These are phyloP conservation scores for Lepilemur ruficaudatus DNA, from an alignment of 2,797 vertebrate genomes.

Conservation along the genomic window DNA sequence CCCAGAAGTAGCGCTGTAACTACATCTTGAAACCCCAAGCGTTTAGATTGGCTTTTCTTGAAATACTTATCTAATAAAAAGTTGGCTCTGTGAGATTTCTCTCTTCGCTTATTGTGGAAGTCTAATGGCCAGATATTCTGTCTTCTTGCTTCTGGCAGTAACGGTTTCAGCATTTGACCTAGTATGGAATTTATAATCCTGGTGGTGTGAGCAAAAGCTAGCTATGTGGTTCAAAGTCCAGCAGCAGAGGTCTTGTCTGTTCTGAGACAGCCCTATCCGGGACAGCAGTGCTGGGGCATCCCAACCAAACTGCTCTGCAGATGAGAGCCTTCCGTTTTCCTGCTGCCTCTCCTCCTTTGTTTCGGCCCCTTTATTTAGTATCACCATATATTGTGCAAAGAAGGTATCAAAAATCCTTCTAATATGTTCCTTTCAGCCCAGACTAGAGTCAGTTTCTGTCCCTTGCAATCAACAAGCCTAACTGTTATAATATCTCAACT, in stretches of 20 bases:
- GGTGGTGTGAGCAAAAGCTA: background rate
- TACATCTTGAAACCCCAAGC: background rate
- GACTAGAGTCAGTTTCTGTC: background rate
- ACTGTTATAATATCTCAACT: background rate
- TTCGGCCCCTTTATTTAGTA: background rate
- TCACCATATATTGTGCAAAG: background rate
- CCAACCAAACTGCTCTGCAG: fast-evolving
- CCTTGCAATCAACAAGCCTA: background rate
- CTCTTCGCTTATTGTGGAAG: background rate
- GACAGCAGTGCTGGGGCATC: too few relatives aligned
- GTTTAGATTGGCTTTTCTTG: background rate
- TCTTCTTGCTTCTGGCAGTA: background rate
- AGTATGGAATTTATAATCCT: background rate
- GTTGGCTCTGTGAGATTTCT: background rate
- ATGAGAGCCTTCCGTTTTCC: background rate
- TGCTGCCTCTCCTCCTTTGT: background rate
- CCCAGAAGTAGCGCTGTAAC: background rate
- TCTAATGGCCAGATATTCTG: background rate
- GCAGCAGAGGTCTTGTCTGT: background rate
- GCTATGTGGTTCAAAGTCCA: background rate
- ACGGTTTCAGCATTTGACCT: background rate
- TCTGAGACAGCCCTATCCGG: background rate
- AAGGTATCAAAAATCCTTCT: background rate
- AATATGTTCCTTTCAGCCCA: background rate
- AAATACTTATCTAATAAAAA: background rate